These are phyloP conservation scores for Neoarius graeffei DNA, from an alignment of 2,113 vertebrate species.

Conservation along the genomic window DNA sequence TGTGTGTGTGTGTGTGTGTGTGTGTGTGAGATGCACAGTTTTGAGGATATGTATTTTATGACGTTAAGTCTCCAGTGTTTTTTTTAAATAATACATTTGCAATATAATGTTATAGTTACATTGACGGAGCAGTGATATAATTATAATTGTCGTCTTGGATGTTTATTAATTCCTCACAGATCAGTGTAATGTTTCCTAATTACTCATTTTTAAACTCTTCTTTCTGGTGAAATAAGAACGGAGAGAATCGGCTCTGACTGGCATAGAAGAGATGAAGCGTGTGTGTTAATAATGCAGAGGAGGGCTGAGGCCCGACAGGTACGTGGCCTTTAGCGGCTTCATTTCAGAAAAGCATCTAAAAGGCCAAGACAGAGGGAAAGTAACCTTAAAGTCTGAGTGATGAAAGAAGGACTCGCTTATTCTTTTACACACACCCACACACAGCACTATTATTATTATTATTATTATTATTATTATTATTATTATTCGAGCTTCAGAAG, in stretches of 20 bases:
- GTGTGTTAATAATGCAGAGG: conserved; percentile 32
- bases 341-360: conserved; percentile 23
- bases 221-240: neutral
- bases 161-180: neutral
- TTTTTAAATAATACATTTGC: neutral
- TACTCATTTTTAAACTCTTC: neutral
- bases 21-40: neutral
- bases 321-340: conserved; percentile 36
- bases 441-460: conserved; percentile 5
- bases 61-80: neutral
- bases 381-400: conserved; percentile 39
- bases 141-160: neutral
- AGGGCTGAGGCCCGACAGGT: conserved; percentile 12
- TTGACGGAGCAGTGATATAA: neutral
- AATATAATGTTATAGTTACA: neutral
- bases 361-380: conserved; percentile 35
- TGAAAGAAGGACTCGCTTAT: neutral
- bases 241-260: neutral
- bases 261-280: neutral
- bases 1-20: conserved; percentile 10
- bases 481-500: neutral
- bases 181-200: neutral
- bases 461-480: too few species aligned
- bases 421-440: conserved; percentile 22
- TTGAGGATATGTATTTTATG: too few species aligned